Evolutionary conservation across 1,140 invertebrate species (phyloP).

Genomic region (Pachypsylla venusta): DNA sequence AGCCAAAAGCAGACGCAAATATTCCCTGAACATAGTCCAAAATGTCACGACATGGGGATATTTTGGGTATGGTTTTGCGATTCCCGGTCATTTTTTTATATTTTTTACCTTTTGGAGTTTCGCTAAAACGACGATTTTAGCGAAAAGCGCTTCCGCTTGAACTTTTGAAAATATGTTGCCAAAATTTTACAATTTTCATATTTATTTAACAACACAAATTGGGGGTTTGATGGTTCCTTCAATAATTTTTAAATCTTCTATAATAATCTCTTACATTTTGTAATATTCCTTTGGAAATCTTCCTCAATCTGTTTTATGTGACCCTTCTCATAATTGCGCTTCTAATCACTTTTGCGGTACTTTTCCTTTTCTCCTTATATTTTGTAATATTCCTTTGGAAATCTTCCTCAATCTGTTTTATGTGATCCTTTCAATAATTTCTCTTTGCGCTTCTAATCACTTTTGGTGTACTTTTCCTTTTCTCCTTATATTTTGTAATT

Average conservation of each 20-base stretch:
- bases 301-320: not conserved
- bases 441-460: not conserved
- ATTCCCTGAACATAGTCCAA: too few species aligned
- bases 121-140: too few species aligned
- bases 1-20: too few species aligned
- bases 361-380: not conserved
- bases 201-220: not conserved
- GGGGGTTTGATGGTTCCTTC: not conserved
- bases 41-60: too few species aligned
- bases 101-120: too few species aligned
- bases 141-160: too few species aligned
- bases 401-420: not conserved
- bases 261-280: not conserved
- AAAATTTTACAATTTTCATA: slow-evolving; percentile 2
- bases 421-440: not conserved
- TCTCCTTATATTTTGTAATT: not conserved
- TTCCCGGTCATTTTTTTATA: too few species aligned
- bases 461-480: not conserved
- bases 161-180: slow-evolving; percentile 15
- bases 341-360: not conserved
- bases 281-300: not conserved
- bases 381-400: not conserved
- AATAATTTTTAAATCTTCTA: not conserved
- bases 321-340: not conserved
- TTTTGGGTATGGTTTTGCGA: too few species aligned